Base-by-base conservation (phyloP, 2,888 invertebrate species). In the Rugalucina vietnamica region DNA sequence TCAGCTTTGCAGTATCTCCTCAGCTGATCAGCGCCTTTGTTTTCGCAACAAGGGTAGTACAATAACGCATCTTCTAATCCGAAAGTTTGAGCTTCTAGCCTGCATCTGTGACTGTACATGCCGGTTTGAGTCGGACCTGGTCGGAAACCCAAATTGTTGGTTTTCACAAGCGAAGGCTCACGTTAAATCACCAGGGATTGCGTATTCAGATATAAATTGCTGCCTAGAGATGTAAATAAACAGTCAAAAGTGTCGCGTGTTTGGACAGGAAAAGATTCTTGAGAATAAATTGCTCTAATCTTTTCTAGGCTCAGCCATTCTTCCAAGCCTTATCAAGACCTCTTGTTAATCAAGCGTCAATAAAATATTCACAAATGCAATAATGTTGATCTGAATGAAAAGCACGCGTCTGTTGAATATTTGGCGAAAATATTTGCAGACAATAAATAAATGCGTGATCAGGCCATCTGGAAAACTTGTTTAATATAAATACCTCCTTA, bases 331-430 rank as follows among this genome's bases (percentile, higher is more conserved):
- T 43, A 71, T 76, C 71, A 71, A 57, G 70, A 36, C 70, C 43
- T 21, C 27, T 71, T 81, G 76, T 81, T 77, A 82, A 82, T 80
- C 74, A 73, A 60, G 49, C 29, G 70, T 49, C 82, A 80, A 85
- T 85, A 80, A 85, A 85, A 82, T 85, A 85, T 85, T 76, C 79
- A 79, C 39, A 71, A 70, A 74, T 73, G 76, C 79, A 79, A 82
- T 76, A 82, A 79, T 73, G 57, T 10, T n/a, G 29, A 21, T 36
- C 36, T 34, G 32, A 34, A 65, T n/a, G 34, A 65, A 18, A 65
- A 34, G 14, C 65, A 34, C 65, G 65, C 57, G 57, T 29, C 57
- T 57, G 43, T 12, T 43, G 43, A n/a, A n/a, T n/a, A n/a, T n/a
- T n/a, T n/a, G n/a, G n/a, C n/a, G 43, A 18, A 43, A 43, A 43